Evolutionary conservation across 2,113 vertebrate species (phyloP), one percentile per base, ranked within the genome.

Genomic region (Macrotis lagotis): DNA sequence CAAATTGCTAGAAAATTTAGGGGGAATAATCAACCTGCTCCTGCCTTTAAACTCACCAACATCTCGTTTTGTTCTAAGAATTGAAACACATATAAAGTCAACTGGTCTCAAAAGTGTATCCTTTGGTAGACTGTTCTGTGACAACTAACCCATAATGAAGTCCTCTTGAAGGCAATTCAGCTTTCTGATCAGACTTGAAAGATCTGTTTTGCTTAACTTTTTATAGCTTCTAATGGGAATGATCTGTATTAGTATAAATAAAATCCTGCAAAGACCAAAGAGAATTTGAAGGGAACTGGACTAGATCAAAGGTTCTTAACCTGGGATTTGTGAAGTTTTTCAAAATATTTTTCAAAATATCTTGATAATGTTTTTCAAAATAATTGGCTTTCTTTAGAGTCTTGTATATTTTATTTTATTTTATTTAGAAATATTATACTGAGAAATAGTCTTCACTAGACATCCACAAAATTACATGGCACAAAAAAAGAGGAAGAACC

Each of bases 191-290:
- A 28, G 49, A 51, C 95, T 94, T 55, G 1, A 44, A 83, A 94
- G 44, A 24, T 55, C 3, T 28, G 0, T 28, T 3, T 94, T 93
- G 95, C 49, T 83, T 89, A 52, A 22, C 8, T 0, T 26, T 47
- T 31, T n/a, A 74, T 74, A 74, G 16, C 44, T 94, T 93, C 8
- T 92, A 93, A 89, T 52, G 50, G 74, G 88, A n/a, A 74, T 66
- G 24, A 51, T 51, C 31, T 91, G 55, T 51, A 50, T 91, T 74
- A 50, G 37, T 59, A 31, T 48, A 48, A 0, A 94, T 83, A 92
- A 94, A 95, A 91, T 91, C 92, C 92, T 51, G 90, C 89, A 51
- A 91, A 93, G 96, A 90, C 95, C 96, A 95, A 93, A 89, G 92
- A 90, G 0, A 48, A 89, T 89, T 91, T 95, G 47, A 31, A 97